A percentile compares a stretch with the other conserved stretches of the same genome.
These are phyloP conservation scores for Cetonia aurata DNA, from an alignment of 2,888 invertebrate species.

Conservation along the genomic window DNA sequence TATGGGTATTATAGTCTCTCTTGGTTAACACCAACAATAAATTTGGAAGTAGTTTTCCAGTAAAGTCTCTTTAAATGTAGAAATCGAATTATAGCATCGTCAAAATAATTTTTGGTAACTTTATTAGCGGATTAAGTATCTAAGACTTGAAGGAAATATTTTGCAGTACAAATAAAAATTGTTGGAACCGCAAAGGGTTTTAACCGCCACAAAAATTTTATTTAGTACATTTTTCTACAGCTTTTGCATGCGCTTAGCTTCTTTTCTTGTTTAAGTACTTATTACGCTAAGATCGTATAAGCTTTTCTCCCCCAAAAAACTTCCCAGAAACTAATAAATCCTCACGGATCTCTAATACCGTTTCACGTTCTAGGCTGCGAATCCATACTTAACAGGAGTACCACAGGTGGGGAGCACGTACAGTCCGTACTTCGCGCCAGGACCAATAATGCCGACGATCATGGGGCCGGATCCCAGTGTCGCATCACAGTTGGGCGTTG, in stretches of 20 bases:
- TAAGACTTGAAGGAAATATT: too few relatives aligned
- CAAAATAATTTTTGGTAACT: too few relatives aligned
- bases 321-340: not conserved
- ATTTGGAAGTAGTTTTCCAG: too few relatives aligned
- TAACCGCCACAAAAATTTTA: too few relatives aligned
- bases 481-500: conserved; percentile 85
- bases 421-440: conserved; percentile 91
- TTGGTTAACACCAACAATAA: too few relatives aligned
- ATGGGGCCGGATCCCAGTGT: conserved; percentile 90
- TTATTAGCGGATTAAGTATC: too few relatives aligned
- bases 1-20: too few relatives aligned
- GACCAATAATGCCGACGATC: conserved; percentile 90
- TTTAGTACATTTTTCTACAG: not conserved
- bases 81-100: too few relatives aligned
- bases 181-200: too few relatives aligned
- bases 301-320: not conserved
- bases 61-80: too few relatives aligned
- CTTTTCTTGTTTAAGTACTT: not conserved
- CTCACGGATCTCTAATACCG: conserved; percentile 37
- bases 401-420: conserved; percentile 90
- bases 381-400: conserved; percentile 92
- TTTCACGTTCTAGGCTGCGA: conserved; percentile 77
- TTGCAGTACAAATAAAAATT: too few relatives aligned
- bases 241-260: conserved; percentile 39
- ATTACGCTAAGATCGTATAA: not conserved